Evolutionary conservation across 2,888 invertebrate genomes (phyloP).

Genomic region (Drosophila imparisetae): DNA sequence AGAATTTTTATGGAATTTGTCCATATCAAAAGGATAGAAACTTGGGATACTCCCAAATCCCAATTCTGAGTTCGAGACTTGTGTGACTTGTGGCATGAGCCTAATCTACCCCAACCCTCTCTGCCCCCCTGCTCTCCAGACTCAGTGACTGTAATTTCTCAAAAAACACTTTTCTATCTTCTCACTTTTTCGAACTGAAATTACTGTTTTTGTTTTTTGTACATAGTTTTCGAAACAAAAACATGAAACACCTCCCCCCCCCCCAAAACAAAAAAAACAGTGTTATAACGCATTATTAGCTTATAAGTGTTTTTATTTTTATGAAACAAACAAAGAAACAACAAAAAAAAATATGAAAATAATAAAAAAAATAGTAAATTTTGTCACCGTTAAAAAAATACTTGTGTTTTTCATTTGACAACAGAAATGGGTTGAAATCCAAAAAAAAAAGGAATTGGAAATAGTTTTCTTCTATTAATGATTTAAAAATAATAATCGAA

Average conservation of each 20-base stretch:
- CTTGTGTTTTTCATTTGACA: conserved; percentile 5
- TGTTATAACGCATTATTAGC: conserved; percentile 83
- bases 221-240: conserved; percentile 75
- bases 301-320: conserved; percentile 83
- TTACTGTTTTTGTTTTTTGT: conserved; percentile 70
- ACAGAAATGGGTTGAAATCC: not conserved
- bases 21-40: conserved; percentile 2
- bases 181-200: conserved; percentile 45
- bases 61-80: conserved; percentile 46
- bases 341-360: conserved; percentile 84
- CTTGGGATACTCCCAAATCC: conserved; percentile 13
- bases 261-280: conserved; percentile 43
- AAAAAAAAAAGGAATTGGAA: too few relatives aligned
- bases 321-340: conserved; percentile 84
- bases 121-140: conserved; percentile 19
- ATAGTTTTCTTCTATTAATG: too few relatives aligned
- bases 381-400: conserved; percentile 84
- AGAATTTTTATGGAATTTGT: conserved; percentile 44
- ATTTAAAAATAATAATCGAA: too few relatives aligned
- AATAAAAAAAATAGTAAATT: conserved; percentile 85
- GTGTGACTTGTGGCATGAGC: conserved; percentile 49
- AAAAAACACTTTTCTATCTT: conserved; percentile 28
- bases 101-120: not conserved
- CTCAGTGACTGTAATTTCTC: conserved; percentile 68
- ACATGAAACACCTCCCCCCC: conserved; percentile 39